Evolutionary conservation across 1,140 invertebrate species (phyloP), one percentile per base, ranked within the genome.

Genomic region (Pachypeltis micranthus): DNA sequence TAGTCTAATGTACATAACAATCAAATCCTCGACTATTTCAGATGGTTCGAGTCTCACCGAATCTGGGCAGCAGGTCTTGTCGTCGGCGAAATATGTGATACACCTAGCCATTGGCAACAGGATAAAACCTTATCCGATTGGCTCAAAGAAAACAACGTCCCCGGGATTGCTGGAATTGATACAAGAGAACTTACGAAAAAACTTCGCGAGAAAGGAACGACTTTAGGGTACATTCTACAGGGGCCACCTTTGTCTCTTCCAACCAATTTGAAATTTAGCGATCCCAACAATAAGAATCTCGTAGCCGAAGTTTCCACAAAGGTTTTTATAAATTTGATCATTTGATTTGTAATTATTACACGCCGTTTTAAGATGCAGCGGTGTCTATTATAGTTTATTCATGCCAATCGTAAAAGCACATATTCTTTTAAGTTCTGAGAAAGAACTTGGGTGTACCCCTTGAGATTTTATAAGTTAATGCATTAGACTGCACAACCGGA

Each of bases 1-100:
- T n/a, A n/a, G n/a, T n/a, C n/a, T n/a, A n/a, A n/a, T n/a, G n/a
- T n/a, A n/a, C n/a, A n/a, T n/a, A n/a, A n/a, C n/a, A n/a, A n/a
- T n/a, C n/a, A n/a, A n/a, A n/a, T n/a, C n/a, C 12, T 26, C 55
- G 23, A 57, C 10, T 21, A 69, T 76, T 77, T 0, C 71, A 89
- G 86, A 68, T 91, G 83, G 80, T 96, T 98, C 73, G 97, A 99
- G 75, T 98, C 95, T 0, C 70, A 80, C 24, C 84, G 84, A 63
- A 93, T 99, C 59, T 97, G 96, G 88, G 85, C 90, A 21, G 81
- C 89, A n/a, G 96, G 83, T 1, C 76, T 99, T 25, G 86, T 99
- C 68, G 90, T 98, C 23, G 91, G 90, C 0, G 93, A 98, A 75
- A 74, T 90, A 7, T 92, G 90, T 70, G 83, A 87, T 16, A 78